Base-by-base conservation (phyloP, 2,888 invertebrate species). In the Leptodirus hochenwartii region DNA sequence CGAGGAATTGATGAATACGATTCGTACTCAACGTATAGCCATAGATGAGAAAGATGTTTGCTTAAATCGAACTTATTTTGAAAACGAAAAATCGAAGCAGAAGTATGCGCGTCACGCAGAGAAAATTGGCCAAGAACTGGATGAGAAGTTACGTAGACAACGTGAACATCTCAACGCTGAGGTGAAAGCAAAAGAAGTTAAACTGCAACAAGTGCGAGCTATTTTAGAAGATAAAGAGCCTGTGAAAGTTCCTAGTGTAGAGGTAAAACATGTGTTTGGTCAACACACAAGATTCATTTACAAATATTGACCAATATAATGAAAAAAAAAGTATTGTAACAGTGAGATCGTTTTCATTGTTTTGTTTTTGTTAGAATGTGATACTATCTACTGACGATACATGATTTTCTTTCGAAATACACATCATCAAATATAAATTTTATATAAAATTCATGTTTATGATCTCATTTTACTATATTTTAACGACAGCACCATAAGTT, bases 41-140 rank as follows among this genome's bases (percentile, higher is more conserved):
- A 46, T 75, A 1, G 66, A 66, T 42, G 72, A 73, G 31, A 73
- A 73, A 40, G 68, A 74, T 28, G 49, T 66, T 30, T 56, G 69
- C 34, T 51, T 76, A 0, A 70, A 60, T 31, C 69, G 69, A 41
- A 69, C 69, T 35, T 64, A 66, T 40, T 49, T 71, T 2, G 75
- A 76, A 33, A 69, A 66, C 40, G 71, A 72, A 41, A 69, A 69
- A 34, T 67, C 67, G 36, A 74, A 71, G 46, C 61, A 69, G 25
- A 71, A 69, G 48, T 65, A 62, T 38, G 77, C 72, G 1, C 64
- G 66, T 2, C 77, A 80, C 49, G 74, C 74, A 34, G 81, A 81
- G 39, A 79, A 75, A 47, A 62, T 69, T 51, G 72, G 67, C 12
- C 69, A 71, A 27, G 79, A 82, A 50, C 59, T 78, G 11, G 69